Evolutionary conservation across 2,113 vertebrate genomes (phyloP).

Genomic region (Oreochromis spilurus): DNA sequence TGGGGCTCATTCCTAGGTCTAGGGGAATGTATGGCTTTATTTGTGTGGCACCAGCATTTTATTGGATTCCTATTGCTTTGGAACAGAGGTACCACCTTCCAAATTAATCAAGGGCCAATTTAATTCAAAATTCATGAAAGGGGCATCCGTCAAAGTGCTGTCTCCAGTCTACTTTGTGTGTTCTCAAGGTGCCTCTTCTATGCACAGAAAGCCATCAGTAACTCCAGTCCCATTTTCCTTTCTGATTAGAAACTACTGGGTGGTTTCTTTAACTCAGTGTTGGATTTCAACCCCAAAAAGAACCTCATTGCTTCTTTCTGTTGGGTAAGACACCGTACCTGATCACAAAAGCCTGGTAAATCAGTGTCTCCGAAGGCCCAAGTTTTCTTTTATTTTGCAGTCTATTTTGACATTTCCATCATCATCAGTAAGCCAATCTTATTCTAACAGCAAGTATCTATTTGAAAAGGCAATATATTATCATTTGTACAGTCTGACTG

Average conservation of each 20-base stretch:
- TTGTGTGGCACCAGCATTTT: conserved; percentile 65
- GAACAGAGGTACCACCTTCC: conserved; percentile 65
- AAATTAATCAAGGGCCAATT: conserved; percentile 78
- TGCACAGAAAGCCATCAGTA: conserved; percentile 54
- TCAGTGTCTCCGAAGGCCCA: neutral
- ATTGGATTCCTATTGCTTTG: conserved; percentile 77
- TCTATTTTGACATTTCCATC: neutral
- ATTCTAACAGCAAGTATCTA: neutral
- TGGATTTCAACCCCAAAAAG: conserved; percentile 21
- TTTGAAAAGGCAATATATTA: neutral
- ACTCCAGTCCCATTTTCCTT: conserved; percentile 52
- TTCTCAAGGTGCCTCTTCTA: conserved; percentile 42
- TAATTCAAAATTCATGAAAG: conserved; percentile 76
- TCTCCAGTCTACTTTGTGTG: conserved; percentile 50
- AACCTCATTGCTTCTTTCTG: conserved; percentile 2
- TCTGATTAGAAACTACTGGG: conserved; percentile 60
- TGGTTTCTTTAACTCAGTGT: conserved; percentile 39
- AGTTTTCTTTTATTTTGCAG: neutral
- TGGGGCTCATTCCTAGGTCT: conserved; percentile 58
- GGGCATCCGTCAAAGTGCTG: conserved; percentile 69
- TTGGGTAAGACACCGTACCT: neutral
- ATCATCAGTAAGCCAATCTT: neutral
- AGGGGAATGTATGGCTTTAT: conserved; percentile 75
- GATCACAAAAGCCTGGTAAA: neutral
- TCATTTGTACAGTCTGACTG: neutral